These are phyloP conservation scores for Callitettix versicolor DNA, from an alignment of 1,140 invertebrate genomes.

Conservation along the genomic window DNA sequence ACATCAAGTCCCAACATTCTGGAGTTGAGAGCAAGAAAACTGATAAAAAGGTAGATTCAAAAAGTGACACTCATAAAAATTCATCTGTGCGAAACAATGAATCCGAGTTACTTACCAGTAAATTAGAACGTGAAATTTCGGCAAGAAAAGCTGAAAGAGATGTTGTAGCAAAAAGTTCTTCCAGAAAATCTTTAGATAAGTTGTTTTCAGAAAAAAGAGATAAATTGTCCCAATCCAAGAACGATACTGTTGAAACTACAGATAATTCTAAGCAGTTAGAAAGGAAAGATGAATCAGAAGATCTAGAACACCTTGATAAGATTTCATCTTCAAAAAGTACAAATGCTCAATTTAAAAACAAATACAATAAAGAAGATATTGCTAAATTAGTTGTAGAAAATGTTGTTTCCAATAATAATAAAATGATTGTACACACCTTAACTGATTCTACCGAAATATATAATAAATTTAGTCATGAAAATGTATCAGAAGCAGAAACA, in stretches of 20 bases:
- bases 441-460: no score
- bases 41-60: constrained; percentile 43
- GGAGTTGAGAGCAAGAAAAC: constrained; percentile 55
- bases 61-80: constrained; percentile 1
- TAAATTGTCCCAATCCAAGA: constrained; percentile 11
- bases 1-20: constrained; percentile 35
- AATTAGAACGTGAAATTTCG: constrained; percentile 23
- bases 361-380: no score
- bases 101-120: constrained; percentile 17
- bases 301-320: no score
- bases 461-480: no score
- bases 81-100: background rate
- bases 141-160: constrained; percentile 22
- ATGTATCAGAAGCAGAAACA: no score
- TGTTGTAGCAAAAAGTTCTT: constrained; percentile 17
- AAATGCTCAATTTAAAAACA: no score
- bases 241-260: constrained; percentile 11
- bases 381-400: no score
- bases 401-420: no score
- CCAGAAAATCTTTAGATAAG: constrained; percentile 23
- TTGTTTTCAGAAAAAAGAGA: constrained; percentile 23
- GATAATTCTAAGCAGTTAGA: constrained; percentile 18
- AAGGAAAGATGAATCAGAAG: constrained; percentile 7
- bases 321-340: no score
- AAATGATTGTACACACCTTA: no score